Base-by-base conservation (phyloP, 2,797 vertebrate genomes). In the Parambassis ranga region DNA sequence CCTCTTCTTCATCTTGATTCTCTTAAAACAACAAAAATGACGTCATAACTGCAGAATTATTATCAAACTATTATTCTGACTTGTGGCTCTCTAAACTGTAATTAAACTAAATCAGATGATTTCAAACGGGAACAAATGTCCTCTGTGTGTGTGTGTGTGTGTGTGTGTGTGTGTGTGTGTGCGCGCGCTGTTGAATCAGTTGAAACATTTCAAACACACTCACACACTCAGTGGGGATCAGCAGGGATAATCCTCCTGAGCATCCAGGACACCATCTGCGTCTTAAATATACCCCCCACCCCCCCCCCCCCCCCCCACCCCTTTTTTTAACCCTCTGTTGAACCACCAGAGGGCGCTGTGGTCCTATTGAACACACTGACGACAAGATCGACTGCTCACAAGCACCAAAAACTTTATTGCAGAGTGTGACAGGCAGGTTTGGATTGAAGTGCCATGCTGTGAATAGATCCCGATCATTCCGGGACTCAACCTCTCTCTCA, bases 201-300 rank as follows among this genome's bases (percentile, higher is more conserved):
- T 44, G 44, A 49, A 44, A 33, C 58, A 49, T 33, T 57, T 28
- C 56, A 50, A 38, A 8, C 60, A 37, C 30, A 53, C 53, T 35
- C 59, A 53, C 44, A 55, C 39, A 39, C 36, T 41, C 13, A 11
- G 0, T 15, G 63, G 56, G 71, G 76, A 71, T 82, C 68, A 84
- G 24, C 31, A 44, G 35, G 65, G 79, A 82, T 93, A 89, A 93
- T 92, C 91, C 86, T 59, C 7, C 49, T 56, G 15, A 56, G 66
- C 71, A 64, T 89, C 67, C 67, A 80, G 83, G 80, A 79, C 69
- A 74, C 89, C 87, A 91, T 90, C 89, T 92, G 89, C 26, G 8
- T 10, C 1, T 42, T 27, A 1, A 52, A 23, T 39, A 26, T n/a
- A n/a, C n/a, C n/a, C n/a, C n/a, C n/a, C n/a, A n/a, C n/a, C n/a